Evolutionary conservation across 1,140 invertebrate species (phyloP).

Genomic region (Formica exsecta): DNA sequence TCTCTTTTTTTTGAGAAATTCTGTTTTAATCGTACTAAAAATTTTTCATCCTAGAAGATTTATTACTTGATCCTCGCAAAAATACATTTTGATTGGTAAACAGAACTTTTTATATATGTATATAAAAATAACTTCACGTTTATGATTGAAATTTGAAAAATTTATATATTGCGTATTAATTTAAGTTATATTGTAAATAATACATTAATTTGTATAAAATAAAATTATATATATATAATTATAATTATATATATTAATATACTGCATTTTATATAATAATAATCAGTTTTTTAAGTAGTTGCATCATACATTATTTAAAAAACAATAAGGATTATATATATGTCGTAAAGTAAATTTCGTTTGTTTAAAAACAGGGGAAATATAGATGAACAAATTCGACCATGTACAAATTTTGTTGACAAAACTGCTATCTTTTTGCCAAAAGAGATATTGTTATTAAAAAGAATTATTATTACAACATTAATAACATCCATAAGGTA

Average conservation of each 20-base stretch:
- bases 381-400: slow-evolving; percentile 76
- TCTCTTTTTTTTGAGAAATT: slow-evolving; percentile 61
- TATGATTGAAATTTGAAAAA: background rate
- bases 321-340: background rate
- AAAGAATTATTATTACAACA: slow-evolving; percentile 85
- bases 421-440: slow-evolving; percentile 72
- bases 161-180: background rate
- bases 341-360: slow-evolving; percentile 7
- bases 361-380: slow-evolving; percentile 58
- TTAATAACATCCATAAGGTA: slow-evolving; percentile 81
- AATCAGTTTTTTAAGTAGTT: background rate
- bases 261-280: background rate
- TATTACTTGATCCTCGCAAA: slow-evolving; percentile 30
- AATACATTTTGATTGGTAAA: background rate
- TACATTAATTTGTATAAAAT: slow-evolving; percentile 17
- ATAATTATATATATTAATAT: background rate
- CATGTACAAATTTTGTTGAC: slow-evolving; percentile 80
- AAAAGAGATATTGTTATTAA: slow-evolving; percentile 77
- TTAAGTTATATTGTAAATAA: slow-evolving; percentile 24
- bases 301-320: background rate
- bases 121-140: slow-evolving; percentile 18
- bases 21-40: slow-evolving; percentile 19
- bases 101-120: slow-evolving; percentile 21
- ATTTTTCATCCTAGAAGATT: slow-evolving; percentile 38
- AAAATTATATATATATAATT: background rate